These are phyloP conservation scores for Heliopora coerulea DNA, from an alignment of 92 coral and sea anemone genomes.

Conservation along the genomic window DNA sequence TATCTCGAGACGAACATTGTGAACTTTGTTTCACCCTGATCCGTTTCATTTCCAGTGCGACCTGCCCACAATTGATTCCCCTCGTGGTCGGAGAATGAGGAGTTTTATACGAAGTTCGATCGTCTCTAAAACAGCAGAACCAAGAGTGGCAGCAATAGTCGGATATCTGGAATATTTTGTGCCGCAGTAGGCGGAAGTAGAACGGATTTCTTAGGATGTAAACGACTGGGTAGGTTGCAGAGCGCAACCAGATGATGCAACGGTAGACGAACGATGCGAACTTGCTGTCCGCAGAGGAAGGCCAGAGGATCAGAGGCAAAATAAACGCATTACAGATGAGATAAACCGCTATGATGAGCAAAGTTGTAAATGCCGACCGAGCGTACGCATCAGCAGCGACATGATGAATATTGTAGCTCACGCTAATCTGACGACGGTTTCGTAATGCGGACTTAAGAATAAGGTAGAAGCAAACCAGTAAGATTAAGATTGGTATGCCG, in stretches of 20 bases:
- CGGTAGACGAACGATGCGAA: slow-evolving; percentile 51
- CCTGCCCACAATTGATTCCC: not conserved
- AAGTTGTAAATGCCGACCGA: slow-evolving; percentile 65
- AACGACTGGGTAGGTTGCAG: slow-evolving; percentile 67
- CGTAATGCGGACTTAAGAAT: slow-evolving; percentile 61
- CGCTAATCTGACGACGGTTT: slow-evolving; percentile 63
- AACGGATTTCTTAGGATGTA: slow-evolving; percentile 64
- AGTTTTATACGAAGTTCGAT: slow-evolving; percentile 1
- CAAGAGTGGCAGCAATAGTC: slow-evolving; percentile 7
- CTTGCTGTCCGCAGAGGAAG: slow-evolving; percentile 49
- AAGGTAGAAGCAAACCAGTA: slow-evolving; percentile 46
- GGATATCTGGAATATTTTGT: slow-evolving; percentile 17
- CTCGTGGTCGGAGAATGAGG: slow-evolving; percentile 21
- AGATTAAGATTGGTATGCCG: slow-evolving; percentile 50
- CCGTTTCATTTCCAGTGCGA: slow-evolving; percentile 26
- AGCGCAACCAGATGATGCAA: slow-evolving; percentile 46
- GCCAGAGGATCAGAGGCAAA: slow-evolving; percentile 55
- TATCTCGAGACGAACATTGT: slow-evolving; percentile 1
- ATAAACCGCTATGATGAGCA: slow-evolving; percentile 64
- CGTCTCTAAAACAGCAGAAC: slow-evolving; percentile 12
- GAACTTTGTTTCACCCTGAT: not conserved
- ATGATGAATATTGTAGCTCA: slow-evolving; percentile 47
- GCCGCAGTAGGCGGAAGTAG: slow-evolving; percentile 23
- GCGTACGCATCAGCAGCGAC: slow-evolving; percentile 67
- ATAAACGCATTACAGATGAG: slow-evolving; percentile 59